Percentiles rank a stretch among this genome's conserved stretches.
phyloP scores from a whole-genome alignment of 2,797 vertebrate species.

The Kryptopterus vitreolus region DNA sequence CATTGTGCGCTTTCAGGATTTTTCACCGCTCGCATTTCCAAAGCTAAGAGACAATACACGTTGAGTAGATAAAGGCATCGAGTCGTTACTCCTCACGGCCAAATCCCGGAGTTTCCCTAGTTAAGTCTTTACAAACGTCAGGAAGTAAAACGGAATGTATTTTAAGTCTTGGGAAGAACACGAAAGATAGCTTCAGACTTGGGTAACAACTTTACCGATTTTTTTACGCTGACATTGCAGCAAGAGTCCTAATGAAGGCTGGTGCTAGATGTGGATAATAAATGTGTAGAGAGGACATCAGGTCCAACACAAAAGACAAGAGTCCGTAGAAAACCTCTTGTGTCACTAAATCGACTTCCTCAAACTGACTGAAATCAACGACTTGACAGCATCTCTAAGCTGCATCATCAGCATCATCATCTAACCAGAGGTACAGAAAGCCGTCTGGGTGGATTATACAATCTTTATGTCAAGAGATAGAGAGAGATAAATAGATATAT shows the following conservation, averaged over 20 bases:
- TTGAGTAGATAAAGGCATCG: not conserved
- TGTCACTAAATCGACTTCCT: slow-evolving; percentile 5
- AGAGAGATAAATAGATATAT: not conserved
- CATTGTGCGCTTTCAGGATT: not conserved
- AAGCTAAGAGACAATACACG: not conserved
- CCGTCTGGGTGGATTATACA: no score
- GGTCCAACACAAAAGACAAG: not conserved
- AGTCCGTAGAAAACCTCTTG: not conserved
- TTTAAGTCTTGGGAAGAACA: not conserved
- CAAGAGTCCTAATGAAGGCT: not conserved
- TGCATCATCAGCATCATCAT: not conserved
- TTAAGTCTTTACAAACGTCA: not conserved
- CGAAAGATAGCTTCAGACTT: not conserved
- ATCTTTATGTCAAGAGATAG: no score
- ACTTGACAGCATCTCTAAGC: not conserved
- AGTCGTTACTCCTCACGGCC: not conserved
- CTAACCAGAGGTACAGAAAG: not conserved
- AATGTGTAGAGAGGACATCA: not conserved
- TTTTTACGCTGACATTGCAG: not conserved
- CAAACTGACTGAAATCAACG: slow-evolving; percentile 11
- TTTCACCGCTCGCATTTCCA: not conserved
- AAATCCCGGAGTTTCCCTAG: not conserved
- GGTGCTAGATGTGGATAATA: not conserved
- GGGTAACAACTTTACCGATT: not conserved
- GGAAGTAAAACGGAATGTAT: not conserved